A percentile compares a stretch with the other conserved stretches of the same genome.
phyloP scores from a whole-genome alignment of 2,888 invertebrate species.

The Conus canariensis region DNA sequence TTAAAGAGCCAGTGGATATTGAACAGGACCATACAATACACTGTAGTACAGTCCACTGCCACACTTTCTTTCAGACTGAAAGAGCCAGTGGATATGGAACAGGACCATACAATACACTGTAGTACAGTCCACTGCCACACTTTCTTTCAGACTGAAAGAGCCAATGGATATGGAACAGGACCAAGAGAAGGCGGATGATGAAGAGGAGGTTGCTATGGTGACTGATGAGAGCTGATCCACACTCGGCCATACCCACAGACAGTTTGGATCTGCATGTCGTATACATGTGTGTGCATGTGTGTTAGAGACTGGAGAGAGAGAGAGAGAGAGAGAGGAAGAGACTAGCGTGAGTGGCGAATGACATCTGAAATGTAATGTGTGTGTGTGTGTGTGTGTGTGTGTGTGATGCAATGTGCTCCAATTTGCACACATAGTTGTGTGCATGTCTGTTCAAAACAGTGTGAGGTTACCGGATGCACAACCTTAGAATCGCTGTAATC shows the following conservation, averaged over 20 bases:
- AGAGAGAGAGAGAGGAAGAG: background rate
- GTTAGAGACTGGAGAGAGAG: background rate
- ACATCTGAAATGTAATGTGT: too few species aligned
- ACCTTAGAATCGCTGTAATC: too few species aligned
- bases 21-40: background rate
- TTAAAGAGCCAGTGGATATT: background rate
- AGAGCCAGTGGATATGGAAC: background rate
- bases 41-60: background rate
- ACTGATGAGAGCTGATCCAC: background rate
- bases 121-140: background rate
- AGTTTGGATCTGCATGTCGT: background rate
- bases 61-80: background rate
- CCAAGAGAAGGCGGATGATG: background rate
- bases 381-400: too few species aligned
- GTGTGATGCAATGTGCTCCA: too few species aligned
- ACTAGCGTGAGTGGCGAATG: too few species aligned
- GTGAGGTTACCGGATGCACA: too few species aligned
- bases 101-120: too few species aligned
- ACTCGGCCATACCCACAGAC: too few species aligned
- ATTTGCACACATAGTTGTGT: too few species aligned
- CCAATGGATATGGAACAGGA: background rate
- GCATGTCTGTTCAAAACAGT: too few species aligned
- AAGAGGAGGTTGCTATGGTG: background rate
- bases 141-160: background rate
- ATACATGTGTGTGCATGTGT: background rate